A percentile compares a stretch with the other conserved stretches of the same genome.
Evolutionary conservation across 2,888 invertebrate species (phyloP).

Genomic region (Lasioglossum malachurum): DNA sequence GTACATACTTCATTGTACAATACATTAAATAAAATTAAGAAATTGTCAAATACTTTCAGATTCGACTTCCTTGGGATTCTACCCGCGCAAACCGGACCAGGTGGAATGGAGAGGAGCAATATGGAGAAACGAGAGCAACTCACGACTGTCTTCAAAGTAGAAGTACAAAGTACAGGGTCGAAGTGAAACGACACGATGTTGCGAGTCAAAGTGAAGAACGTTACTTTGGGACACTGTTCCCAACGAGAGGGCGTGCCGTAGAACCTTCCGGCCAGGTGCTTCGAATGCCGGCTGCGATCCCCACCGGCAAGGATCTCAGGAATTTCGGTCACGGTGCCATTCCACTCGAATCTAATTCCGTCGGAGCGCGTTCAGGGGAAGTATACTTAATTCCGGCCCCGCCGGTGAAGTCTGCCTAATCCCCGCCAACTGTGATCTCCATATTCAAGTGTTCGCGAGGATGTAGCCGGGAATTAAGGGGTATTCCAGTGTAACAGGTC

Average conservation of each 20-base stretch:
- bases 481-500: not conserved
- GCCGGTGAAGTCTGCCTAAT: not conserved
- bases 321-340: conserved; percentile 17
- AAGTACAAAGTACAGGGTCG: not conserved
- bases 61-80: too few species aligned
- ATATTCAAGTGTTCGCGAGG: conserved; percentile 9
- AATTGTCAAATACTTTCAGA: too few species aligned
- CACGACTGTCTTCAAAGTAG: not conserved
- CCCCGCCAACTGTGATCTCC: not conserved
- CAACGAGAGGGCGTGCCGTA: not conserved
- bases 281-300: not conserved
- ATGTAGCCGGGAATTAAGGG: not conserved
- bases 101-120: not conserved
- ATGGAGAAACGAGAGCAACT: not conserved
- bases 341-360: conserved; percentile 24
- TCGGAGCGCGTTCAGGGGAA: not conserved
- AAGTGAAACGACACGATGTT: not conserved
- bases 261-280: not conserved
- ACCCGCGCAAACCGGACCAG: not conserved
- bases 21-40: too few species aligned
- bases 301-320: conserved; percentile 3
- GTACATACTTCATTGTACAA: too few species aligned
- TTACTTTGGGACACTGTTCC: not conserved
- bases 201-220: not conserved
- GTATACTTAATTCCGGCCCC: conserved; percentile 27